Conservation (phyloP, 2,888 invertebrate species). For the Melieria crassipennis region DNA sequence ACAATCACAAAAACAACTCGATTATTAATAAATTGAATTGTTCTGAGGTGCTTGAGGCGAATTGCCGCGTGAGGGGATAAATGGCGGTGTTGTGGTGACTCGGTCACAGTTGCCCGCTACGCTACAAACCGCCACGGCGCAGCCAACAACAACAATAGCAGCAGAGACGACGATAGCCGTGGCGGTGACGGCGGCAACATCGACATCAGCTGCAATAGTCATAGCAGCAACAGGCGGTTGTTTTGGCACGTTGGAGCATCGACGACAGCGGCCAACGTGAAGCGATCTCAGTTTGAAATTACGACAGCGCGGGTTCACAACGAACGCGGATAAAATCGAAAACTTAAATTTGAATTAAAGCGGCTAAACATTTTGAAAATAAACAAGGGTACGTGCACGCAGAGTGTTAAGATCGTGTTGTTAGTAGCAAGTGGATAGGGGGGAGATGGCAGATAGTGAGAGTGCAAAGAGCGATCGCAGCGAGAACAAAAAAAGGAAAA, state of each 20-base stretch:
- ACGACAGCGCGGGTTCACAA: conserved; percentile 52
- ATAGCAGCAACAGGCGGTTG: conserved; percentile 55
- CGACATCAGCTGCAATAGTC: conserved; percentile 8
- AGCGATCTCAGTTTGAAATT: conserved; percentile 53
- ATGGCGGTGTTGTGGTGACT: not conserved
- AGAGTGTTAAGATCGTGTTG: too few relatives aligned
- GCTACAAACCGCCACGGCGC: not conserved
- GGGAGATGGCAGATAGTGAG: not conserved
- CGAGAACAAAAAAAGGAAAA: not conserved
- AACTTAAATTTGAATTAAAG: not conserved
- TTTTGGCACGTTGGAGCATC: conserved; percentile 37
- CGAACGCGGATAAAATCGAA: conserved; percentile 37
- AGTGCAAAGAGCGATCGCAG: not conserved
- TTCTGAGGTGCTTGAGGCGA: not conserved
- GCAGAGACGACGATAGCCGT: not conserved
- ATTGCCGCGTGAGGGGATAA: not conserved
- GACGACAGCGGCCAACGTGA: not conserved
- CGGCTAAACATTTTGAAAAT: too few relatives aligned
- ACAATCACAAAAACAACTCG: conserved; percentile 6
- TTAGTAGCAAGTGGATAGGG: too few relatives aligned
- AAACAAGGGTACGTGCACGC: too few relatives aligned
- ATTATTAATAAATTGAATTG: conserved; percentile 15
- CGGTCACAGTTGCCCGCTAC: too few relatives aligned
- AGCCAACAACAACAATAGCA: conserved; percentile 6
- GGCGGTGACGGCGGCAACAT: not conserved